Base-by-base conservation (phyloP, 2,797 vertebrate species). In the Podarcis siculus region DNA sequence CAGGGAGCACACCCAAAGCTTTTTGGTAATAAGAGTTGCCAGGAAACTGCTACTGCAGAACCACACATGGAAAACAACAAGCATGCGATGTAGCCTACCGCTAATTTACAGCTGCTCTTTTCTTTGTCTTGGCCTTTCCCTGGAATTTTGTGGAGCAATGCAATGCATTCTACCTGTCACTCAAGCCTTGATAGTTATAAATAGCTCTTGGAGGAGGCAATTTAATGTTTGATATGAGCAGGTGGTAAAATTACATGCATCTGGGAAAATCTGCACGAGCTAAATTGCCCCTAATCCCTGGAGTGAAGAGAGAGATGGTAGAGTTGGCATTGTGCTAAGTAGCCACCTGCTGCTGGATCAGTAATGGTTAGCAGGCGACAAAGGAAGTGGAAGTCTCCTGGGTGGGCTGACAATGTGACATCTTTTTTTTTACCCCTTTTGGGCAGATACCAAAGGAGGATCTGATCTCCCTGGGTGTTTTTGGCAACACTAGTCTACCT, bases 201-300 rank as follows among this genome's bases (percentile, higher is more conserved):
- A 96, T 84, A 96, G 67, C 86, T 75, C 55, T 55, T 9, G 64
- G 32, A 94, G 82, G 95, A 94, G 91, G 82, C 83, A 94, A 91
- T 93, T 90, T 91, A 94, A 96, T 86, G 87, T 82, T 94, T 64
- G 37, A 84, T 87, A 91, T 90, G 81, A 95, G 64, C 91, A 94
- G 93, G 90, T 92, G 84, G 92, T 93, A 93, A 91, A 92, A 92
- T 92, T 91, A 91, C 86, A 93, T 39, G 67, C 69, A 90, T 93
- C 88, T 93, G 87, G 91, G 89, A 69, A 93, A 91, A 93, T n/a
- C 0, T 5, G 30, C 64, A 78, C 86, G 49, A 88, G 89, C 64
- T 86, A 93, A 92, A 83, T 80, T 76, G 83, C 58, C 71, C 78
- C 88, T 55, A 75, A 80, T 85, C 77, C 77, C 67, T 23, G 55